Conservation (phyloP, 2,888 invertebrate species). For the Operophtera brumata region DNA sequence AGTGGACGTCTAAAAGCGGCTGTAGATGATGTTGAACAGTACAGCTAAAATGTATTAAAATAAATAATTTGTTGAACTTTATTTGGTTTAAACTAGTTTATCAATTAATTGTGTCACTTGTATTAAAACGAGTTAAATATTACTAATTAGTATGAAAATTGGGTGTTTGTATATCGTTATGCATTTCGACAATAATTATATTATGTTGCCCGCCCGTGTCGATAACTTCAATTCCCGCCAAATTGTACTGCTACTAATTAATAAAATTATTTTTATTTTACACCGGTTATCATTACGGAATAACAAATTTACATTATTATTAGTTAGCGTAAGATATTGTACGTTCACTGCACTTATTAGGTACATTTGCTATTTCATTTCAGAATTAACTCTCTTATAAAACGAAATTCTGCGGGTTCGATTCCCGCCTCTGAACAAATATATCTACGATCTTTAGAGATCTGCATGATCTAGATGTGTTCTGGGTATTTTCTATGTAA, state of each 20-base stretch:
- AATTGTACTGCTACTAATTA: conserved; percentile 57
- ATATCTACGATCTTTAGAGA: no score
- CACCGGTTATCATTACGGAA: conserved; percentile 38
- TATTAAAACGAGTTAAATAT: neutral
- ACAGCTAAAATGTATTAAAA: no score
- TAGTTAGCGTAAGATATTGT: neutral
- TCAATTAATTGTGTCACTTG: neutral
- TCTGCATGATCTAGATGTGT: no score
- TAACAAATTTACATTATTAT: conserved; percentile 40
- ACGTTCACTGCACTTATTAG: no score
- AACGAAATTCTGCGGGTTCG: no score
- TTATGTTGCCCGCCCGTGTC: conserved; percentile 42
- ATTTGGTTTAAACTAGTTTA: neutral
- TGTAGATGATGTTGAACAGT: no score
- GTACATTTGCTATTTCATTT: no score
- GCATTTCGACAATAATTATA: conserved; percentile 43
- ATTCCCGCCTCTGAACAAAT: no score
- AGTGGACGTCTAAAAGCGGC: no score
- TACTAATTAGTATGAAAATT: conserved; percentile 4
- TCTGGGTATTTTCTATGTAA: no score
- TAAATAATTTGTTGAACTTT: neutral
- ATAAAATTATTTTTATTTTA: conserved; percentile 60
- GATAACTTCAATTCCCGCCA: conserved; percentile 57
- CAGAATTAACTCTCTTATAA: no score
- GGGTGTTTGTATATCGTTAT: conserved; percentile 50